These are phyloP conservation scores for Cavia aperea DNA, from an alignment of 2,113 vertebrate genomes.

Conservation along the genomic window DNA sequence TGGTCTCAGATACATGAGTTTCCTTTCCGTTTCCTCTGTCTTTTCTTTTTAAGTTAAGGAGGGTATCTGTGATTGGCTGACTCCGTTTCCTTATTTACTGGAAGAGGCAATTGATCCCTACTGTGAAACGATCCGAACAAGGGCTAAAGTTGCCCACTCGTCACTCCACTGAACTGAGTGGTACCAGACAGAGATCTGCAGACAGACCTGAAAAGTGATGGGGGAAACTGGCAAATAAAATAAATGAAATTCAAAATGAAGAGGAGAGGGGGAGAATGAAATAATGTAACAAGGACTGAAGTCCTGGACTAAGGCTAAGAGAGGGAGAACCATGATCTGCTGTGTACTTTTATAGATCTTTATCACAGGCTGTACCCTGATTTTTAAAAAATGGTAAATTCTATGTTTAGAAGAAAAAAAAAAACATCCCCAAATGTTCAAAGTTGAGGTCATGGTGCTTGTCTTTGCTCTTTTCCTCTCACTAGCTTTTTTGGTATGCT, in stretches of 20 bases:
- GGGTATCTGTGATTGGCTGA: not conserved
- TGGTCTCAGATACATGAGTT: not conserved
- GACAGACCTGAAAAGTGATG: not conserved
- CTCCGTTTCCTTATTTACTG: not conserved
- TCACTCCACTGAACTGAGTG: not conserved
- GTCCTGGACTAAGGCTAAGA: not conserved
- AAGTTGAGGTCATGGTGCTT: not conserved
- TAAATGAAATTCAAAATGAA: not conserved
- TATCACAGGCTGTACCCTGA: not conserved
- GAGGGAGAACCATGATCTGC: accelerated
- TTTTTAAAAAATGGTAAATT: not conserved
- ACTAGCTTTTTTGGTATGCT: not conserved
- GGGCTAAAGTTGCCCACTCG: accelerated
- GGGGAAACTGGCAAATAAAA: not conserved
- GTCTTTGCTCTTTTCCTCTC: not conserved
- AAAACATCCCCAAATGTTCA: not conserved
- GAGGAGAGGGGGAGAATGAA: not conserved
- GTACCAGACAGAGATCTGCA: not conserved
- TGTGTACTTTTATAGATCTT: not conserved
- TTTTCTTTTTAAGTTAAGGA: not conserved
- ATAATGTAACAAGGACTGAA: accelerated
- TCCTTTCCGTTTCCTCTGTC: not conserved
- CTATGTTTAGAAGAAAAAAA: not conserved
- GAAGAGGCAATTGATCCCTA: not conserved
- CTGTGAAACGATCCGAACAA: not conserved